These are phyloP conservation scores for Toxotes lorentzi DNA, from an alignment of 2,797 vertebrate genomes.

Conservation along the genomic window DNA sequence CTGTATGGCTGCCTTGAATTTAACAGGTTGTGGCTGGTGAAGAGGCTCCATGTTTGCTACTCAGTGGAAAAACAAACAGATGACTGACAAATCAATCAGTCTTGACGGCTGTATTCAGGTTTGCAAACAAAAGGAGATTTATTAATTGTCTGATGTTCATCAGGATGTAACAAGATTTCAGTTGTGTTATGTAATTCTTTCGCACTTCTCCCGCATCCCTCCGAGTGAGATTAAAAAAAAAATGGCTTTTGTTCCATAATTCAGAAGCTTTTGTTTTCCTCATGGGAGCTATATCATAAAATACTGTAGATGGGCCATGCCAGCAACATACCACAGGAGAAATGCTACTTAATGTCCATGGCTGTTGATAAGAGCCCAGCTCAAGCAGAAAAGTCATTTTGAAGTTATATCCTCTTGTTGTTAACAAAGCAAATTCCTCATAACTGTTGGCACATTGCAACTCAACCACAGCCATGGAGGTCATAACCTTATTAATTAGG, in stretches of 20 bases:
- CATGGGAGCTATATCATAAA: slow-evolving; percentile 19
- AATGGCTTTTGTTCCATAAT: slow-evolving; percentile 51
- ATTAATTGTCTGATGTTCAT: slow-evolving; percentile 40
- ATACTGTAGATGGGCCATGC: slow-evolving; percentile 17
- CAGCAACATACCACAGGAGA: slow-evolving; percentile 20
- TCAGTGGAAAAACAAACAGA: slow-evolving; percentile 2
- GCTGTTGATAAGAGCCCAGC: slow-evolving; percentile 24
- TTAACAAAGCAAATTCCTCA: slow-evolving; percentile 14
- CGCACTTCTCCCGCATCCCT: not conserved
- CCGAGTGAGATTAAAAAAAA: slow-evolving; percentile 1
- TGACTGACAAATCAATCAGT: slow-evolving; percentile 34
- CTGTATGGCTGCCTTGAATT: not conserved
- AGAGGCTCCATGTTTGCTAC: slow-evolving; percentile 9
- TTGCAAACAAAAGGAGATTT: slow-evolving; percentile 33
- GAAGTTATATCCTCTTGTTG: slow-evolving; percentile 11
- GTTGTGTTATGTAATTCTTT: slow-evolving; percentile 7
- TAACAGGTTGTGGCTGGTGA: not conserved
- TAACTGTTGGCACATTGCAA: slow-evolving; percentile 22
- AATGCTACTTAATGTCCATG: slow-evolving; percentile 16
- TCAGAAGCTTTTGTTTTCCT: slow-evolving; percentile 41
- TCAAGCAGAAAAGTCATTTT: slow-evolving; percentile 22
- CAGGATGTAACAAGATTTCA: slow-evolving; percentile 1
- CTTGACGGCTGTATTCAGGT: slow-evolving; percentile 21
- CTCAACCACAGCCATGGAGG: slow-evolving; percentile 6
- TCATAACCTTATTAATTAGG: slow-evolving; percentile 8